Percentiles rank a stretch among this genome's conserved stretches.
phyloP scores from a whole-genome alignment of 1,140 invertebrate genomes.

The Triops cancriformis region DNA sequence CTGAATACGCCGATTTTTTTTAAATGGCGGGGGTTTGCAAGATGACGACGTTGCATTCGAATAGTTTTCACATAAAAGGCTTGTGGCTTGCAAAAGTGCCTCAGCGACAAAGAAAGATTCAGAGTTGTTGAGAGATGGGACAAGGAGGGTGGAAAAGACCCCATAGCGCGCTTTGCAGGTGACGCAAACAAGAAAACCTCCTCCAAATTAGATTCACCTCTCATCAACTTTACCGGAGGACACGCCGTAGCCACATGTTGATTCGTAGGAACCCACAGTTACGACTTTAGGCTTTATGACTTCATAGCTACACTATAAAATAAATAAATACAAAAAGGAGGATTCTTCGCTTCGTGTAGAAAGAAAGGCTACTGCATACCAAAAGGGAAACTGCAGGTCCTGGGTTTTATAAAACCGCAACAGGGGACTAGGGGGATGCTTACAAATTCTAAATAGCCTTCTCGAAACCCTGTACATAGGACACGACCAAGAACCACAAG shows the following conservation, averaged over 20 bases:
- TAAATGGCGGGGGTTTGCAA: not conserved
- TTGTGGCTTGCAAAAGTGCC: not conserved
- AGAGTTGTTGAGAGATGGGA: not conserved
- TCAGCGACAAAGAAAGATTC: not conserved
- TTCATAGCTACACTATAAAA: slow-evolving; percentile 7
- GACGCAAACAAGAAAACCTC: not conserved
- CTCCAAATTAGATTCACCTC: not conserved
- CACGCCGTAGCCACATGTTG: not conserved
- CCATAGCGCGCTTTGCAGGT: not conserved
- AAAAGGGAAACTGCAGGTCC: not conserved
- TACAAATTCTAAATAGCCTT: not conserved
- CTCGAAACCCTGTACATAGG: too few relatives aligned
- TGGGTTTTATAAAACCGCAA: not conserved
- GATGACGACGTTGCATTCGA: not conserved
- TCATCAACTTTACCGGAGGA: not conserved
- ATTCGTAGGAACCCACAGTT: not conserved
- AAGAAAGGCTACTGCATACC: not conserved
- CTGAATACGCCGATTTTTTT: not conserved
- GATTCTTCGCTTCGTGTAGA: not conserved
- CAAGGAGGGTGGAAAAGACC: not conserved
- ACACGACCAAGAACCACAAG: too few relatives aligned
- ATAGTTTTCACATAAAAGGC: not conserved
- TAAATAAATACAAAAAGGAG: not conserved
- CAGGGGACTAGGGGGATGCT: not conserved
- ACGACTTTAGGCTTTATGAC: not conserved